Evolutionary conservation across 2,888 invertebrate genomes (phyloP), one percentile per base, ranked within the genome.

Genomic region (Galeopsomyia nigrocyanea): DNA sequence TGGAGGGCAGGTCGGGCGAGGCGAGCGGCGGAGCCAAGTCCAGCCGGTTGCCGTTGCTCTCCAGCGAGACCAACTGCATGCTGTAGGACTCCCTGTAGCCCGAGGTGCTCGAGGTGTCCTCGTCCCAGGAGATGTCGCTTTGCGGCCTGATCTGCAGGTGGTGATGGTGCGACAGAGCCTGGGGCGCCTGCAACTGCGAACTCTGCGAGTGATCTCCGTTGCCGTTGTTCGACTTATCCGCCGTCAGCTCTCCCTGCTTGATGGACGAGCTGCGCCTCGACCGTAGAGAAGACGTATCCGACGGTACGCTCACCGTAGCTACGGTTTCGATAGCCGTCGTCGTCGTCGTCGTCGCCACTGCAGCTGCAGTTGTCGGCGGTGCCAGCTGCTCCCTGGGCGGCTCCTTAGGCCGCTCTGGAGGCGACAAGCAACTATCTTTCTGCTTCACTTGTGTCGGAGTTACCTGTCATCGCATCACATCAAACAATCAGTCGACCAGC

Each of bases 101-200:
- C 0, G 95, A 95, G 19, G 95, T 95, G 78, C 95, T 95, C 0
- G 95, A 95, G 0, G 86, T 85, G 83, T 93, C 92, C 83, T 94
- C 94, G 85, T 94, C 94, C 90, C 93, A 94, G 0, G 93, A 94
- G 3, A 93, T 91, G 86, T 94, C 94, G 0, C 91, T 89, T 77
- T 81, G 86, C 14, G 80, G 85, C 77, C 81, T 82, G 60, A 79
- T 80, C 69, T 79, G 82, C n/a, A 80, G 78, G 10, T 79, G 78
- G 10, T 80, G 77, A 16, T 81, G 78, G 22, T 81, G 78, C 0
- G 74, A 39, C 13, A 39, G 39, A 76, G 22, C 53, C 60, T 16
- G 71, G 68, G 21, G 63, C 50, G 73, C 55, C 67, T 68, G 57
- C 68, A 63, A 6, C 55, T n/a, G 14, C 47, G 10, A 63, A 14